Evolutionary conservation across 2,888 invertebrate genomes (phyloP), one percentile per base, ranked within the genome.

Genomic region (Miltochrista miniata): DNA sequence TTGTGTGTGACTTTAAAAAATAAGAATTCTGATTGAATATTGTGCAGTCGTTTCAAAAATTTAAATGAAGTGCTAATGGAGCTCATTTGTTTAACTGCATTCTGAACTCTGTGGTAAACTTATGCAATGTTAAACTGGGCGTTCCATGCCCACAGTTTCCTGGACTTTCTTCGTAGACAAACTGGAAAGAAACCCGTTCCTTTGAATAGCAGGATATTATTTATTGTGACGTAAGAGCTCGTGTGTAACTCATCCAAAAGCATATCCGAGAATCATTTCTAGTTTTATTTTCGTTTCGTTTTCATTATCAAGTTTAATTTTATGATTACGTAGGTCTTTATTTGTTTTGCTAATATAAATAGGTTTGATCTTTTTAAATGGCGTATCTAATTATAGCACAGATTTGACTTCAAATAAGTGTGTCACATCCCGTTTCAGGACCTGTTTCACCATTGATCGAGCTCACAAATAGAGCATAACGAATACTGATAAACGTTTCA

Each of bases 331-430:
- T 24, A n/a, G 18, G 3, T 24, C 18, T 12, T 31, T 4, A n/a
- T 33, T 11, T 15, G 14, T 14, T 10, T 34, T 34, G 33, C 3
- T 34, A 33, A 1, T 8, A n/a, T 9, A 13, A 24, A 12, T 31
- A 4, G 2, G 18, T 24, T 24, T 24, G 18, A 2, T 24, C 5
- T 24, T 24, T 24, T 29, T 12, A 31, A 15, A n/a, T 35, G 18
- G 18, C 18, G 18, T 24, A 11, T 7, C 31, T 2, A 30, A 35
- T 11, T 46, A 13, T 10, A 18, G 72, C 62, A 70, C 72, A 76
- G 73, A 68, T 72, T 54, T 76, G 86, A 88, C 89, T 88, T 89
- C 89, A 89, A 88, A 89, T 88, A 87, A 87, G 85, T 82, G 84
- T 84, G 74, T 74, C 42, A 72, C 60, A 71, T 71, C 72, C 73